A percentile compares a stretch with the other conserved stretches of the same genome.
These are phyloP conservation scores for Corythoichthys intestinalis DNA, from an alignment of 2,113 vertebrate genomes.

Conservation along the genomic window DNA sequence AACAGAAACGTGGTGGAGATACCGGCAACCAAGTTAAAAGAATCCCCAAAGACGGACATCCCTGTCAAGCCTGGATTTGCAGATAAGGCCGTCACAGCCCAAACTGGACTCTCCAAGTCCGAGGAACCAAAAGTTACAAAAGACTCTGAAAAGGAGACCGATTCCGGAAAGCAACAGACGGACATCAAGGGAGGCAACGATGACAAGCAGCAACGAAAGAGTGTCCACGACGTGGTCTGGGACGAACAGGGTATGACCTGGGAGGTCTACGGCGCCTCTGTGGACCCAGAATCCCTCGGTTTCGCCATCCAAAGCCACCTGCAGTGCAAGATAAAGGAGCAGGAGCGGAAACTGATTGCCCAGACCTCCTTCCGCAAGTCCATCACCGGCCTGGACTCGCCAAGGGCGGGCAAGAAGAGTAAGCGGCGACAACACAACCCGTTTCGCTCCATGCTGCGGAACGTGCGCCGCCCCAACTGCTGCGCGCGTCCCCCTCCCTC, in stretches of 20 bases:
- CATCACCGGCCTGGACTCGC: slow-evolving; percentile 78
- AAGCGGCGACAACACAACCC: slow-evolving; percentile 86
- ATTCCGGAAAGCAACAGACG: slow-evolving; percentile 42
- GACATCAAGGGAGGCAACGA: slow-evolving; percentile 51
- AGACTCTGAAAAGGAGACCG: slow-evolving; percentile 59
- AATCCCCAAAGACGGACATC: slow-evolving; percentile 26
- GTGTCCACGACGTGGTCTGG: slow-evolving; percentile 89
- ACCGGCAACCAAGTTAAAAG: slow-evolving; percentile 36
- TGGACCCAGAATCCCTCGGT: slow-evolving; percentile 91
- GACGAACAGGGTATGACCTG: slow-evolving; percentile 98
- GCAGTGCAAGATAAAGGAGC: slow-evolving; percentile 94
- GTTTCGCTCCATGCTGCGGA: slow-evolving; percentile 91
- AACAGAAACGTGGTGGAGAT: slow-evolving; percentile 24
- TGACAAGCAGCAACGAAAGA: slow-evolving; percentile 74
- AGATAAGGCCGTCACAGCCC: slow-evolving; percentile 35
- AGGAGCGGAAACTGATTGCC: slow-evolving; percentile 82
- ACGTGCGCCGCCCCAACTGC: slow-evolving; percentile 88
- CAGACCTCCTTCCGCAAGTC: slow-evolving; percentile 83
- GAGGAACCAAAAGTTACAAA: neutral
- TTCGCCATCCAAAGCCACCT: slow-evolving; percentile 97
- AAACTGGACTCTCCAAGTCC: slow-evolving; percentile 26
- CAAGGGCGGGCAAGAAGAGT: slow-evolving; percentile 73
- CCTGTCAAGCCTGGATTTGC: slow-evolving; percentile 35
- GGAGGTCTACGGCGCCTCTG: slow-evolving; percentile 95
- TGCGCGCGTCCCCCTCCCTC: slow-evolving; percentile 85